phyloP scores from a whole-genome alignment of 2,888 invertebrate genomes.

The Drosophila percnosoma region DNA sequence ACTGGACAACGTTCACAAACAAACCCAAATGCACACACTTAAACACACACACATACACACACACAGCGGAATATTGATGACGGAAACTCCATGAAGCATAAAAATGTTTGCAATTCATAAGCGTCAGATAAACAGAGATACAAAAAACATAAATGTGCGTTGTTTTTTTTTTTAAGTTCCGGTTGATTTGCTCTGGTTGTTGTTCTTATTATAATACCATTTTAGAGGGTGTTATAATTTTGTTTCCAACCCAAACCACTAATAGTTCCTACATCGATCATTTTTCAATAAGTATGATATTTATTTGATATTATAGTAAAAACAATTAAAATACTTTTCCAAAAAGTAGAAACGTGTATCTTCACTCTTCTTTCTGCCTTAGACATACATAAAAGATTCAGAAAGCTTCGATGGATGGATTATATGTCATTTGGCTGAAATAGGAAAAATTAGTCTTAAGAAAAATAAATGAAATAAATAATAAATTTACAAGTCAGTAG shows the following conservation, averaged over 20 bases:
- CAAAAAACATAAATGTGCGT: neutral
- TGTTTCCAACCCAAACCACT: neutral
- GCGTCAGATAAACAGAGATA: constrained; percentile 59
- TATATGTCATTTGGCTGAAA: neutral
- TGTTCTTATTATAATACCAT: neutral
- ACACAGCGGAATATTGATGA: constrained; percentile 66
- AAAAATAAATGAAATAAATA: neutral
- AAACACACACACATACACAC: constrained; percentile 4
- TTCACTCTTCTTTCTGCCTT: neutral
- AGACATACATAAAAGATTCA: neutral
- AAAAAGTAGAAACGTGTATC: neutral
- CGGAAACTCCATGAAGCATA: constrained; percentile 72
- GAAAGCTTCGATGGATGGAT: neutral
- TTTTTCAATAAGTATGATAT: neutral
- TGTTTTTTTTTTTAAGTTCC: constrained; percentile 7
- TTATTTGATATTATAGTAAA: neutral
- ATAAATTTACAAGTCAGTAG: neutral
- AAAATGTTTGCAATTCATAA: constrained; percentile 65
- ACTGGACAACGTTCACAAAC: constrained; percentile 33
- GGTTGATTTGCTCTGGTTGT: constrained; percentile 24
- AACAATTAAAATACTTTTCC: neutral
- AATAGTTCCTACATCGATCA: neutral
- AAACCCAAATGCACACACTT: neutral
- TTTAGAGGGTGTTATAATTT: neutral
- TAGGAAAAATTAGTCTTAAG: neutral